Evolutionary conservation across 2,797 vertebrate genomes (phyloP).

Genomic region (Bovichtus diacanthus): DNA sequence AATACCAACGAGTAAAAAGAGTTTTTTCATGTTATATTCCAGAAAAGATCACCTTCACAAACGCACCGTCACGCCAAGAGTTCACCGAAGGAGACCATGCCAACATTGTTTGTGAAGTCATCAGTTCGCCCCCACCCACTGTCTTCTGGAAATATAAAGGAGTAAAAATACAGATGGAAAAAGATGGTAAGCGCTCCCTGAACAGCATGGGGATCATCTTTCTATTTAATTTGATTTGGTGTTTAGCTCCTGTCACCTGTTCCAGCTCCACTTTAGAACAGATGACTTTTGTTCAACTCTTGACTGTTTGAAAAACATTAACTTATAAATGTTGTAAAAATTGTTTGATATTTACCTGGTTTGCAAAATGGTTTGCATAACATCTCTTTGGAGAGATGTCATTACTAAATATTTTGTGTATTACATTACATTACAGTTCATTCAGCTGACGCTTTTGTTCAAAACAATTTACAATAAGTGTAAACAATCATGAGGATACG

Average conservation of each 20-base stretch:
- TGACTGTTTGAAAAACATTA: not conserved
- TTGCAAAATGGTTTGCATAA: not conserved
- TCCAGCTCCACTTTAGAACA: conserved; percentile 1
- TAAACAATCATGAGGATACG: too few relatives aligned
- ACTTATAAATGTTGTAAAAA: not conserved
- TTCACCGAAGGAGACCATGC: conserved; percentile 95
- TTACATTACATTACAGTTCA: too few relatives aligned
- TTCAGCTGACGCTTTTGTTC: too few relatives aligned
- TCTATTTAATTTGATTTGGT: conserved; percentile 2
- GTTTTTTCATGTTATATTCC: conserved; percentile 61
- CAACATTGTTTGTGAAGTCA: conserved; percentile 92
- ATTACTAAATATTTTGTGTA: not conserved
- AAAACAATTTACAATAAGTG: too few relatives aligned
- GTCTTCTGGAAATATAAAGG: conserved; percentile 97
- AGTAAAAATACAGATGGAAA: conserved; percentile 91
- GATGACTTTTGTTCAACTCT: conserved; percentile 4
- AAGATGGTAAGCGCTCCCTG: conserved; percentile 90
- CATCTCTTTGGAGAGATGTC: not conserved
- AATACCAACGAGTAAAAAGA: conserved; percentile 13
- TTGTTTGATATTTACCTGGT: not conserved
- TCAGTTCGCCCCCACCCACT: conserved; percentile 93
- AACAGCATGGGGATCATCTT: not conserved
- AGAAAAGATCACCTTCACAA: conserved; percentile 98
- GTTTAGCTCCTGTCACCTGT: not conserved
- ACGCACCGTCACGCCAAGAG: conserved; percentile 95